Evolutionary conservation across 2,888 invertebrate species (phyloP).

Genomic region (Zelleria hepariella): DNA sequence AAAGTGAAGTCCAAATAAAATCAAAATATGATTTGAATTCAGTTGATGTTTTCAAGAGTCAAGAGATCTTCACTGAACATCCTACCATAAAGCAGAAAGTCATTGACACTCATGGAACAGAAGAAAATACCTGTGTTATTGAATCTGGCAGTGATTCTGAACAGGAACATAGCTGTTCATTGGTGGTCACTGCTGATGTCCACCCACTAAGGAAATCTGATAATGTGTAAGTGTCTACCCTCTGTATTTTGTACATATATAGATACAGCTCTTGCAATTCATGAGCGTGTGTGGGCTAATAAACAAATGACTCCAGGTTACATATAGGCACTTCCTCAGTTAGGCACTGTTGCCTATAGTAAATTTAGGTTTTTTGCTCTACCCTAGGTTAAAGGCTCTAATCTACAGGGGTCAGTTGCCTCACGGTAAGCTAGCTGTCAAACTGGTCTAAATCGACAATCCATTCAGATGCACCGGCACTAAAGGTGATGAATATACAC

Average conservation of each 20-base stretch:
- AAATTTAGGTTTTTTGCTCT: too few relatives aligned
- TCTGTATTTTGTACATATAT: background rate
- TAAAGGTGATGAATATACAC: too few relatives aligned
- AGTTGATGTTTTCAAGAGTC: constrained; percentile 12
- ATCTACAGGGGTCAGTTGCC: too few relatives aligned
- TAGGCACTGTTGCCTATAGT: too few relatives aligned
- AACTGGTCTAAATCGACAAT: too few relatives aligned
- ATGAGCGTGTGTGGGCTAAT: too few relatives aligned
- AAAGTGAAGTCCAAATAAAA: background rate
- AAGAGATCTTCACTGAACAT: constrained; percentile 24
- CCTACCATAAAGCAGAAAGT: background rate
- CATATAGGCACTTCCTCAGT: too few relatives aligned
- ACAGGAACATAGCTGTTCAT: background rate
- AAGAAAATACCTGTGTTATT: background rate
- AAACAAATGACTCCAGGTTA: too few relatives aligned
- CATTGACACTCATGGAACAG: background rate
- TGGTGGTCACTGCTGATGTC: background rate
- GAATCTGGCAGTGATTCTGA: constrained; percentile 5
- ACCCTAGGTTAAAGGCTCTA: too few relatives aligned
- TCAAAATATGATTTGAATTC: background rate
- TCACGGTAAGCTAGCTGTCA: too few relatives aligned
- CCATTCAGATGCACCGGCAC: too few relatives aligned
- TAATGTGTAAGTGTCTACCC: background rate
- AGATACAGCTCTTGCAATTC: too few relatives aligned
- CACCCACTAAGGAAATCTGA: background rate